Percentiles rank a stretch among this genome's conserved stretches.
Conservation (phyloP, 2,797 vertebrate species). For the Macroramphosus scolopax region DNA sequence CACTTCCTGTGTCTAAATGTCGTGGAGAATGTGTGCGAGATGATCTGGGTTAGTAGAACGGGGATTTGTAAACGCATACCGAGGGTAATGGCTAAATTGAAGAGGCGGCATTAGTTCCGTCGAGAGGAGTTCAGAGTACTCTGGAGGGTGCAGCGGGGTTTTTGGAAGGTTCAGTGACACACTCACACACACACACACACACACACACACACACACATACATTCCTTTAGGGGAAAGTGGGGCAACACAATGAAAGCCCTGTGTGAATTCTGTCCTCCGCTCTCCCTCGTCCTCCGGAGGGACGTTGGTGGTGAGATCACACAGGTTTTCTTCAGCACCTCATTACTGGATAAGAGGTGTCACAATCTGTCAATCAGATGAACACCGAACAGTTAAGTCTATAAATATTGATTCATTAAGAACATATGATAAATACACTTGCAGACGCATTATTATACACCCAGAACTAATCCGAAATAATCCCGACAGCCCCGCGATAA, state of each 20-base stretch:
- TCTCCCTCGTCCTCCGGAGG: slow-evolving; percentile 17
- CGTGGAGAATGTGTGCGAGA: slow-evolving; percentile 14
- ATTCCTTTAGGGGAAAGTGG: slow-evolving; percentile 4
- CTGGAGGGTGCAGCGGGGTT: slow-evolving; percentile 12
- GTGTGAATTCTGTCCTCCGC: slow-evolving; percentile 21
- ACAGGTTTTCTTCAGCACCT: slow-evolving; percentile 11
- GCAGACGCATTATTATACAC: too few relatives aligned
- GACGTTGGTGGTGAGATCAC: slow-evolving; percentile 23
- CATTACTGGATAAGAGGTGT: too few relatives aligned
- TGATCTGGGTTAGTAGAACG: slow-evolving; percentile 36
- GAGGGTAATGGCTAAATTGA: slow-evolving; percentile 28
- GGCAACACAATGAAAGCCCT: slow-evolving; percentile 29
- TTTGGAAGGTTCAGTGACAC: slow-evolving; percentile 18
- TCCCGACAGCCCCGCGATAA: too few relatives aligned
- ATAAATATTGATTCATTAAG: too few relatives aligned
- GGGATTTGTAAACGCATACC: slow-evolving; percentile 48
- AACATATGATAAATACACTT: too few relatives aligned
- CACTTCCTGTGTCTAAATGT: slow-evolving; percentile 12
- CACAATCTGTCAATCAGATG: too few relatives aligned
- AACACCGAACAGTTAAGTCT: too few relatives aligned
- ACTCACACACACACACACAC: too few relatives aligned
- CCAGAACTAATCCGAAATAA: too few relatives aligned
- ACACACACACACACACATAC: slow-evolving; percentile 1
- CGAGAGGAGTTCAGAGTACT: slow-evolving; percentile 17
- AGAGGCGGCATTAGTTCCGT: slow-evolving; percentile 19